Evolutionary conservation across 2,113 vertebrate genomes (phyloP).

Genomic region (Mustelus asterias): DNA sequence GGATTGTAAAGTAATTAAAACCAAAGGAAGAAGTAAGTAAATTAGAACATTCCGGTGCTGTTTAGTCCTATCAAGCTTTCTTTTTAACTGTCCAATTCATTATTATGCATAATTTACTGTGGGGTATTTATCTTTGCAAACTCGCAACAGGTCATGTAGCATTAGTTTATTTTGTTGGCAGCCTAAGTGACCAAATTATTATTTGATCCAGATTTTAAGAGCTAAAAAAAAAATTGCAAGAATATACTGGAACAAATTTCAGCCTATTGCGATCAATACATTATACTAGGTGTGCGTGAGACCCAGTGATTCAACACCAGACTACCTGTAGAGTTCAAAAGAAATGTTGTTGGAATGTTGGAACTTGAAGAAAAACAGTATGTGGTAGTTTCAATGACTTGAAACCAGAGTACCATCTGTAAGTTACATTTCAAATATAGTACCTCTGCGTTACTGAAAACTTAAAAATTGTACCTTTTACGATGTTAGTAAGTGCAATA

Average conservation of each 20-base stretch:
- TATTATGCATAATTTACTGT: not conserved
- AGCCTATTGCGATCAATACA: not conserved
- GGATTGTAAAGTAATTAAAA: not conserved
- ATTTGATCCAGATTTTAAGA: not conserved
- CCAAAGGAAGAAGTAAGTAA: not conserved
- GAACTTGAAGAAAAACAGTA: not conserved
- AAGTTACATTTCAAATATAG: not conserved
- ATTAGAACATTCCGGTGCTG: not conserved
- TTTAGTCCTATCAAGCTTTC: not conserved
- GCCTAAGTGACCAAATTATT: not conserved
- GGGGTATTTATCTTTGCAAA: not conserved
- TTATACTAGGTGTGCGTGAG: not conserved
- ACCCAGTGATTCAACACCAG: conserved; percentile 10
- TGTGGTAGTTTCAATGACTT: not conserved
- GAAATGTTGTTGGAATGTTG: not conserved
- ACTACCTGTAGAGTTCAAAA: conserved; percentile 22
- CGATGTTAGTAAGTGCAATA: not conserved
- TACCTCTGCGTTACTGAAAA: not conserved
- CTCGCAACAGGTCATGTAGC: not conserved
- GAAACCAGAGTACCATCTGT: not conserved
- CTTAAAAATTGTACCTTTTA: not conserved
- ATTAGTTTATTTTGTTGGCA: conserved; percentile 8
- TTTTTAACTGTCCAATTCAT: not conserved
- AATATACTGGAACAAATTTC: not conserved
- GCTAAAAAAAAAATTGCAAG: not conserved